These are phyloP conservation scores for Emydoidea blandingii DNA, from an alignment of 2,797 vertebrate species.

Conservation along the genomic window DNA sequence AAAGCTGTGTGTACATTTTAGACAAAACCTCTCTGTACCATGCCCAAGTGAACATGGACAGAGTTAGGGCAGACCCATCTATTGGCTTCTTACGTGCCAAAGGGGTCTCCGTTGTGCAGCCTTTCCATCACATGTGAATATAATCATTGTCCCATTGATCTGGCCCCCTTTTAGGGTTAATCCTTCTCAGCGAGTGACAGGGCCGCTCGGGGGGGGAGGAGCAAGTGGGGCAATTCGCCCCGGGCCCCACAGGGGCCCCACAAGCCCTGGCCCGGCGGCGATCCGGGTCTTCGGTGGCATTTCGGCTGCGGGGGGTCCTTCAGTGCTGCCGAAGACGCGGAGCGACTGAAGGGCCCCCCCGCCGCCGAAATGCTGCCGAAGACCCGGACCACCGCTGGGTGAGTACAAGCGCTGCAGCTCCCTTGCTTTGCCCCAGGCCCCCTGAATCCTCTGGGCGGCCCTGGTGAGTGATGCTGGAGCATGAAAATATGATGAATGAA, in stretches of 20 bases:
- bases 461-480: background rate
- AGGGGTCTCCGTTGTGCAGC: background rate
- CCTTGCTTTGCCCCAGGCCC: too few relatives aligned
- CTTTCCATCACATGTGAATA: background rate
- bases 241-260: too few relatives aligned
- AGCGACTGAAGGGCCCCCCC: too few relatives aligned
- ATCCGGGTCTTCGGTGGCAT: too few relatives aligned
- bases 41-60: background rate
- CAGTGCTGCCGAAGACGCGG: too few relatives aligned
- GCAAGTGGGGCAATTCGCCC: too few relatives aligned
- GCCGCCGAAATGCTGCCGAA: too few relatives aligned
- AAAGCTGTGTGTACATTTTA: background rate
- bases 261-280: too few relatives aligned
- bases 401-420: too few relatives aligned
- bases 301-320: too few relatives aligned
- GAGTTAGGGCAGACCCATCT: background rate
- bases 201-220: accelerated
- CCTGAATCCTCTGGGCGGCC: too few relatives aligned
- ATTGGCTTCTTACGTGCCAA: background rate
- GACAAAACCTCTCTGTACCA: background rate
- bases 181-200: background rate
- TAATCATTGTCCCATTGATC: background rate
- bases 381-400: too few relatives aligned
- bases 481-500: background rate
- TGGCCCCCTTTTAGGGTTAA: background rate